Conservation (phyloP, 1,140 invertebrate species). For the Mactra quadrangularis region DNA sequence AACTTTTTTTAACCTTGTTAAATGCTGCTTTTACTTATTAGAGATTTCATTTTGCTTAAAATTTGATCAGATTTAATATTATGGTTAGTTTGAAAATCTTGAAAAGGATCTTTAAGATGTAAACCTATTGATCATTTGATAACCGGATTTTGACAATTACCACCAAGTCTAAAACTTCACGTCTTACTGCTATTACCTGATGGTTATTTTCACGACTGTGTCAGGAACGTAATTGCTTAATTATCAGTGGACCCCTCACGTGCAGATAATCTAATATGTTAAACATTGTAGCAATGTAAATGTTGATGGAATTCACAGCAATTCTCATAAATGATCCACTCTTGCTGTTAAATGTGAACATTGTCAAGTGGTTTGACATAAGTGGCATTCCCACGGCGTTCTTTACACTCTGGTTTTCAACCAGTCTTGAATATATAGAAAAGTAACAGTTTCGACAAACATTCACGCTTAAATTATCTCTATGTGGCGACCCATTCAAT, state of each 20-base stretch:
- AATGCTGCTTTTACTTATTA: too few species aligned
- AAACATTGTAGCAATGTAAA: conserved; percentile 55
- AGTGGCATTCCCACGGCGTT: not conserved
- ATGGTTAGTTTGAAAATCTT: too few species aligned
- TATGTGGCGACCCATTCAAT: conserved; percentile 32
- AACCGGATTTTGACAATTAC: too few species aligned
- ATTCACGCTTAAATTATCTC: conserved; percentile 60
- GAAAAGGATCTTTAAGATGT: too few species aligned
- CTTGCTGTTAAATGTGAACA: conserved; percentile 11
- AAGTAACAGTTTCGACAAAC: conserved; percentile 55
- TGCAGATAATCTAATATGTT: not conserved
- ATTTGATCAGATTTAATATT: too few species aligned
- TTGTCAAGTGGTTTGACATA: not conserved
- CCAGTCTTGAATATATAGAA: conserved; percentile 19
- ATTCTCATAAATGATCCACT: not conserved
- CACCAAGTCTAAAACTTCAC: too few species aligned
- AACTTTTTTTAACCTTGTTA: too few species aligned
- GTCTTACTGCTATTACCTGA: too few species aligned
- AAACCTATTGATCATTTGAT: too few species aligned
- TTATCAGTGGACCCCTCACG: conserved; percentile 2
- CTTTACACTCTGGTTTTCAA: not conserved
- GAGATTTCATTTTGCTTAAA: too few species aligned
- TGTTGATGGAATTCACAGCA: conserved; percentile 33
- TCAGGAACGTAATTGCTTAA: conserved; percentile 22
- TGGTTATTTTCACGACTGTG: conserved; percentile 45